phyloP scores from a whole-genome alignment of 2,888 invertebrate genomes.

The Drosophila greeni region DNA sequence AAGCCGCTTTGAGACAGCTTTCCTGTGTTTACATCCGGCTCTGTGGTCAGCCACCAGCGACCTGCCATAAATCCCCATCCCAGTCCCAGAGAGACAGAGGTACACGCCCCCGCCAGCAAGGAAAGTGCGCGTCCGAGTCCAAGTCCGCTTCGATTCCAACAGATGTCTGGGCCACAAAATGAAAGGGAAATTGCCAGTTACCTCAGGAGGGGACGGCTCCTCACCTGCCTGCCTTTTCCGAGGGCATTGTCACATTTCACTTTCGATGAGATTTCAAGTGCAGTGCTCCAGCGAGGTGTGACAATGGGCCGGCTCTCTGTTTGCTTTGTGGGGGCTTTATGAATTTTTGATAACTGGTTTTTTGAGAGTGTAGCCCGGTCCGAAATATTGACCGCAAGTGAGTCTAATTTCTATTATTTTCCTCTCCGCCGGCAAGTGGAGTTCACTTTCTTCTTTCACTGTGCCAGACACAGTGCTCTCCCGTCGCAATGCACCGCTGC shows the following conservation, averaged over 20 bases:
- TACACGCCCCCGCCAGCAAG: slow-evolving; percentile 42
- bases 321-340: slow-evolving; percentile 18
- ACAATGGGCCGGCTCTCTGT: slow-evolving; percentile 52
- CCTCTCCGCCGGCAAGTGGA: slow-evolving; percentile 28
- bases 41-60: slow-evolving; percentile 28
- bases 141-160: slow-evolving; percentile 24
- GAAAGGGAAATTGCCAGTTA: slow-evolving; percentile 61
- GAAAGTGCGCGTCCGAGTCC: slow-evolving; percentile 9
- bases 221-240: slow-evolving; percentile 12
- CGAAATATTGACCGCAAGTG: slow-evolving; percentile 64
- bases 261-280: slow-evolving; percentile 68
- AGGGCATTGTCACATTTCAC: slow-evolving; percentile 73
- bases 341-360: slow-evolving; percentile 32
- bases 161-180: slow-evolving; percentile 46
- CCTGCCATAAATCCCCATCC: slow-evolving; percentile 41
- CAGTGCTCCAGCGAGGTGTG: slow-evolving; percentile 58
- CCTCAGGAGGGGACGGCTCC: slow-evolving; percentile 5
- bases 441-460: slow-evolving; percentile 69
- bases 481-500: slow-evolving; percentile 19
- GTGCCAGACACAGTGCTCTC: slow-evolving; percentile 53
- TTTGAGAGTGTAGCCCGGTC: not conserved
- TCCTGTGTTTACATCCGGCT: slow-evolving; percentile 53
- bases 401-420: slow-evolving; percentile 68
- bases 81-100: slow-evolving; percentile 31
- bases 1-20: slow-evolving; percentile 7